phyloP scores from a whole-genome alignment of 2,888 invertebrate genomes.

The Mamestra brassicae region DNA sequence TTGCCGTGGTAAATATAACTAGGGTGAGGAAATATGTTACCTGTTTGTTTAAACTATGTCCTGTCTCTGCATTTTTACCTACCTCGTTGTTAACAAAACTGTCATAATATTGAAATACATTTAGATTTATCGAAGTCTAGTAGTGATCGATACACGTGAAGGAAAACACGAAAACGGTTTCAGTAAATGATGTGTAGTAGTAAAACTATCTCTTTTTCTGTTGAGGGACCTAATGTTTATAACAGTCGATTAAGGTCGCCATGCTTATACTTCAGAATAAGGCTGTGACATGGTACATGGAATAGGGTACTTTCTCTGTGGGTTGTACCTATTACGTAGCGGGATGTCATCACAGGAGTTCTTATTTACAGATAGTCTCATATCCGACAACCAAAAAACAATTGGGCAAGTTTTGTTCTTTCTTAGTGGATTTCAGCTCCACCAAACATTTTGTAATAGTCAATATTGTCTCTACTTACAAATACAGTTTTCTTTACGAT shows the following conservation, averaged over 20 bases:
- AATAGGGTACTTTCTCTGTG: background rate
- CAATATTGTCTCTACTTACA: background rate
- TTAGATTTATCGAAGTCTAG: constrained; percentile 5
- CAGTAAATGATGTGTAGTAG: background rate
- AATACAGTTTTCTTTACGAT: constrained; percentile 13
- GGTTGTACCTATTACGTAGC: background rate
- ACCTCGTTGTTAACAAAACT: background rate
- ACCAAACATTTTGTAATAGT: background rate
- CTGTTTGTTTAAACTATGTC: constrained; percentile 13
- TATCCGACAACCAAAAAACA: background rate
- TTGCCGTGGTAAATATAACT: constrained; percentile 25
- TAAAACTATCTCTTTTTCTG: background rate
- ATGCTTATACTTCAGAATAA: background rate
- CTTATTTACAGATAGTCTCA: background rate
- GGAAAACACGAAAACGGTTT: background rate
- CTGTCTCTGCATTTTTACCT: background rate
- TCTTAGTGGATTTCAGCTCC: background rate
- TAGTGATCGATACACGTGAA: constrained; percentile 28
- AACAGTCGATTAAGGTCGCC: background rate
- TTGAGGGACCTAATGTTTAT: background rate
- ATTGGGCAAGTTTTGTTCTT: background rate
- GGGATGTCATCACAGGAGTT: background rate
- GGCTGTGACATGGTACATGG: background rate
- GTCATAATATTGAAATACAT: background rate
- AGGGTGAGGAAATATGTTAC: background rate